Evolutionary conservation across 2,888 invertebrate genomes (phyloP), one percentile per base, ranked within the genome.

Genomic region (Drosophila neotestacea): DNA sequence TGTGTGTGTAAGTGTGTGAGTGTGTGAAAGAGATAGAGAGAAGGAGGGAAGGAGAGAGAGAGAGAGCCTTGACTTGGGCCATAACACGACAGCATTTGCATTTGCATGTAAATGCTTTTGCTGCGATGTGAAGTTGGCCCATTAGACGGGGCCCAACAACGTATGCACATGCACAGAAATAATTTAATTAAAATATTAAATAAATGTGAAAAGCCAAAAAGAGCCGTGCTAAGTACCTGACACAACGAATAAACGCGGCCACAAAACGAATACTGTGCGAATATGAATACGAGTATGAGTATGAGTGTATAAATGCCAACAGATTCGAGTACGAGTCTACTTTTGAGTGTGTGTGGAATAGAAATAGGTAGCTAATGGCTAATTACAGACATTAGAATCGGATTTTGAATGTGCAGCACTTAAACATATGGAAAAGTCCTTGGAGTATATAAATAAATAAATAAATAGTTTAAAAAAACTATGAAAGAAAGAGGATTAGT

Each of bases 141-240:
- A 85, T 88, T 85, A 85, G 82, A 72, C 73, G 79, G 73, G 68
- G 73, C 70, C 64, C 68, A 60, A 55, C 67, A 73, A 41, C 55
- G 71, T 56, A 65, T 65, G 72, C 70, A 79, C 82, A 70, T 79
- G 79, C 83, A 78, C 70, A 78, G 68, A 80, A 83, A 86, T 85
- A 88, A 88, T 85, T 85, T 85, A 88, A 85, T 85, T 88, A 85
- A 85, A 88, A 87, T 88, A 85, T 85, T 78, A 88, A 78, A 85
- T 81, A 85, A 86, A 80, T 80, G 85, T 69, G 61, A 73, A 79
- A 79, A 70, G 68, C 72, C 74, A 75, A 79, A 81, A 71, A 74
- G 62, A 79, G 61, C 71, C 48, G 44, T 44, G 52, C 67, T 70
- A 56, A 51, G 61, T 60, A 60, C 66, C 58, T 54, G 41, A 41